Conservation (phyloP, 1,140 invertebrate species). For the Propsilocerus akamusi region DNA sequence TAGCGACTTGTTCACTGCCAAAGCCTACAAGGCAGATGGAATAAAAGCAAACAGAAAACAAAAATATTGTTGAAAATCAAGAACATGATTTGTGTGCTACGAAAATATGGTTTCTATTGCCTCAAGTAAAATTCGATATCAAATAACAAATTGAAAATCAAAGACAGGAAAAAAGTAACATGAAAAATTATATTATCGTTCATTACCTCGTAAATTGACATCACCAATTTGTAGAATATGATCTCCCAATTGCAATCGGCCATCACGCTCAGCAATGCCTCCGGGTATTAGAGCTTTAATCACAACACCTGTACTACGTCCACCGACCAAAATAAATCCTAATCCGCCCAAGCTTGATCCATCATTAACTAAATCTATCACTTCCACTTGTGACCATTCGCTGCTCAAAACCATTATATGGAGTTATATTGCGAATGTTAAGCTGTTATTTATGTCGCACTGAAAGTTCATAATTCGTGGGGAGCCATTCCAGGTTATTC, state of each 20-base stretch:
- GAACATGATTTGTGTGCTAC: not conserved
- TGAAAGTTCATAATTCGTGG: not conserved
- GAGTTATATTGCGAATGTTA: conserved; percentile 3
- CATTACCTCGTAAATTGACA: conserved; percentile 60
- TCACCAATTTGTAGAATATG: conserved; percentile 89
- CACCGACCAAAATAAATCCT: conserved; percentile 86
- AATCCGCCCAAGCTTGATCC: conserved; percentile 32
- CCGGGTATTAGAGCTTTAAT: conserved; percentile 84
- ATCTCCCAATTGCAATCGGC: conserved; percentile 74
- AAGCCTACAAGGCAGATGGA: conserved; percentile 35
- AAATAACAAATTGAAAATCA: too few relatives aligned
- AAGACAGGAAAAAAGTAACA: too few relatives aligned
- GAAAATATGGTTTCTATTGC: not conserved
- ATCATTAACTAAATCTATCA: conserved; percentile 76
- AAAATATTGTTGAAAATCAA: too few relatives aligned
- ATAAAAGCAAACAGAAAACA: too few relatives aligned
- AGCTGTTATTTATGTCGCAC: not conserved
- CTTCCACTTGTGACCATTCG: conserved; percentile 84
- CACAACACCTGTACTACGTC: conserved; percentile 87
- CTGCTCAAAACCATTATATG: conserved; percentile 52
- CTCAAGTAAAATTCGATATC: not conserved
- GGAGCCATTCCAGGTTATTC: too few relatives aligned
- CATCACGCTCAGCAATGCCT: conserved; percentile 79
- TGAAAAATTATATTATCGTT: too few relatives aligned
- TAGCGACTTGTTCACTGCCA: conserved; percentile 83